Evolutionary conservation across 1,140 invertebrate genomes (phyloP), one percentile per base, ranked within the genome.

Genomic region (Caerostris darwini): DNA sequence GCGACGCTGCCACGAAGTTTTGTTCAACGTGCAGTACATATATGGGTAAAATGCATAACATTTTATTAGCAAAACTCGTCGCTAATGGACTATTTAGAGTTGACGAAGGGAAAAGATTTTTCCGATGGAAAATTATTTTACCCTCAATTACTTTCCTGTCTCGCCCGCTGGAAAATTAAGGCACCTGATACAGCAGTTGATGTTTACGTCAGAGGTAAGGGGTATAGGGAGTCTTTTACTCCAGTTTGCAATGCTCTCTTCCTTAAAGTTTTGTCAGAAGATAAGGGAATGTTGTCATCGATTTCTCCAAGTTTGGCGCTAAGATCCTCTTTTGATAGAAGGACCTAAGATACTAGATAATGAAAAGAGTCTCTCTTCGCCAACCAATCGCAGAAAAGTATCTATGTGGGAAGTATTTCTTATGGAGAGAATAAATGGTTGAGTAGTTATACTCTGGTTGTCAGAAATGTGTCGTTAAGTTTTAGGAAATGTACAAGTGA

Each of bases 101-200:
- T 77, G 71, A 54, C 53, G 19, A 19, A 57, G 69, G 57, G 7
- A 81, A 64, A 88, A n/a, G 56, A n/a, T 88, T 53, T 50, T 85
- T 17, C 19, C 53, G 86, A 67, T 88, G 61, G 86, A 67, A 88
- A 53, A 67, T 88, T 67, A 67, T 88, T 88, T 88, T 64, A 54
- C 86, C n/a, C 58, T 54, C 58, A 64, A 67, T 64, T 64, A 64
- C 50, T 88, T 53, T 50, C 8, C 71, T n/a, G 34, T 34, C 34
- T 54, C 59, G 34, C 10, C 58, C 58, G 34, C 86, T 64, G 86
- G 86, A 88, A 67, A 88, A 88, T 88, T 67, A 64, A 88, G 34
- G 58, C 8, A 88, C 57, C 59, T 87, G 85, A 87, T 87, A 59
- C 0, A 58, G 85, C 12, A 58, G 19, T 58, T 4, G 71, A 8